Conservation (phyloP, 2,888 invertebrate species). For the Drosophila sordidula region DNA sequence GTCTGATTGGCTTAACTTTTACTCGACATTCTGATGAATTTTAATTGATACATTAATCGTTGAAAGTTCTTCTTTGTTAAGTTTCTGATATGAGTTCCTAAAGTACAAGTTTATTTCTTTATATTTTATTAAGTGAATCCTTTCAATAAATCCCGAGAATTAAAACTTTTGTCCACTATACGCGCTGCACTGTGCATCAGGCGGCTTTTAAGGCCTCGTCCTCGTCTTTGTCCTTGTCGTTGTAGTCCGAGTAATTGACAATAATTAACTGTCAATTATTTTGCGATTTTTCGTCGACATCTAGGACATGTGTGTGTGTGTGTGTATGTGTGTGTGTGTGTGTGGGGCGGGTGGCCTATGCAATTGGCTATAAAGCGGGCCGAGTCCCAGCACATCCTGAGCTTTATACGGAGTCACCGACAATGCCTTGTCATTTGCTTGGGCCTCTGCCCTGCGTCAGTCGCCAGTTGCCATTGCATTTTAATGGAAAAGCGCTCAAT, state of each 20-base stretch:
- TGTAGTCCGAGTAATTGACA: conserved; percentile 76
- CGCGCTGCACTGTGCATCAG: conserved; percentile 24
- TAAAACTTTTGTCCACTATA: background rate
- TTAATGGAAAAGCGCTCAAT: conserved; percentile 71
- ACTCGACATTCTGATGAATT: no score
- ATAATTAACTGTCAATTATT: conserved; percentile 83
- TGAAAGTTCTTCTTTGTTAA: background rate
- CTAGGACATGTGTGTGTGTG: conserved; percentile 31
- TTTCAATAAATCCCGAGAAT: background rate
- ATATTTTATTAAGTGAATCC: background rate
- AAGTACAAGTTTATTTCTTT: no score
- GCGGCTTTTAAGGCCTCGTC: conserved; percentile 20
- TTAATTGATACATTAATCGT: no score
- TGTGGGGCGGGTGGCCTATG: background rate
- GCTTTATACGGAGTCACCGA: conserved; percentile 33
- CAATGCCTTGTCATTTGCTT: conserved; percentile 57
- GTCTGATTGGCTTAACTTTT: no score
- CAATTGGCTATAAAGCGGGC: conserved; percentile 1
- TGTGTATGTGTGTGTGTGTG: background rate
- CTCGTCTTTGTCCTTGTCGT: conserved; percentile 16
- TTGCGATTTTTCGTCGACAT: conserved; percentile 70
- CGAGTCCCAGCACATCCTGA: conserved; percentile 34
- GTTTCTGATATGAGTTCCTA: background rate
- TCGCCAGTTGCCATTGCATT: conserved; percentile 54
- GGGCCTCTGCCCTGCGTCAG: conserved; percentile 21